These are phyloP conservation scores for Harpalus rubripes DNA, from an alignment of 2,888 invertebrate species.

Conservation along the genomic window DNA sequence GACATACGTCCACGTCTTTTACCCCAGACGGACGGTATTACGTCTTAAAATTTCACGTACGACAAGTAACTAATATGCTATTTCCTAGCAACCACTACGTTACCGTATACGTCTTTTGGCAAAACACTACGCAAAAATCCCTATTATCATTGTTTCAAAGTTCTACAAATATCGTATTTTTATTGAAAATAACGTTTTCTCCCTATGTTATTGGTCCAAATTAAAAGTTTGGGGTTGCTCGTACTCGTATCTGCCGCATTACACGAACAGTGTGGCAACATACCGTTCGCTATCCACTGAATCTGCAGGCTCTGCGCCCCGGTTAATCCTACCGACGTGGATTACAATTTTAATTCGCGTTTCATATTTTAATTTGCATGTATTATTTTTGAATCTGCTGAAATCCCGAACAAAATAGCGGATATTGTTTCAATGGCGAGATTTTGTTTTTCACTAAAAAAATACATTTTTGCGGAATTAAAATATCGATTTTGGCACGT, in stretches of 20 bases:
- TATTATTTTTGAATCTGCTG: constrained; percentile 66
- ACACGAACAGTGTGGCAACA: not conserved
- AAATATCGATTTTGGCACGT: constrained; percentile 41
- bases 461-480: constrained; percentile 38
- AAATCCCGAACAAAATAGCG: constrained; percentile 55
- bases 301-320: constrained; percentile 6
- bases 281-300: constrained; percentile 34
- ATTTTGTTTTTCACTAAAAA: constrained; percentile 49
- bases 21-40: no score
- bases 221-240: constrained; percentile 2
- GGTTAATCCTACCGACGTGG: constrained; percentile 63
- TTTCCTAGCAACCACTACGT: no score
- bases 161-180: no score
- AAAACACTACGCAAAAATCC: no score
- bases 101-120: no score
- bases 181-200: no score
- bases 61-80: no score
- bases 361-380: constrained; percentile 67
- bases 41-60: no score
- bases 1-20: no score
- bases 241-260: not conserved
- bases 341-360: constrained; percentile 65
- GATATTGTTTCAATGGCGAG: constrained; percentile 58
- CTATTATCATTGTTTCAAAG: no score
- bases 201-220: not conserved